Conservation (phyloP, 1,140 invertebrate genomes). For the Cotesia glomerata region DNA sequence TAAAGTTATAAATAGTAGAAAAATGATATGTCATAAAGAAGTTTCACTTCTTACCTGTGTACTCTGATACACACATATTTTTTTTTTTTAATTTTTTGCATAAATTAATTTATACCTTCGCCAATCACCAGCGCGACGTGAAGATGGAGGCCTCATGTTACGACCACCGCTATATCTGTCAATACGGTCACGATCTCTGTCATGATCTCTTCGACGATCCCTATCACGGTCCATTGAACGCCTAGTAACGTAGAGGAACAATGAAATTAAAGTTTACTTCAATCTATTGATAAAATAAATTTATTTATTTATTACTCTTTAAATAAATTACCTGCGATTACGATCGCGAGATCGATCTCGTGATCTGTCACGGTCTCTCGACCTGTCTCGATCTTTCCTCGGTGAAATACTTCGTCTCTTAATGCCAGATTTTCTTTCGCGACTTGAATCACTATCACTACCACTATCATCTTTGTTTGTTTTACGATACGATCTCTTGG, state of each 20-base stretch:
- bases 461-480: conserved; percentile 81
- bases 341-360: conserved; percentile 51
- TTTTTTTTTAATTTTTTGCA: not conserved
- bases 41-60: too few relatives aligned
- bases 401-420: conserved; percentile 54
- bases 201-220: conserved; percentile 59
- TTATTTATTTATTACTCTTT: not conserved
- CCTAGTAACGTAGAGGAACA: conserved; percentile 41
- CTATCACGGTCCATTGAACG: conserved; percentile 55
- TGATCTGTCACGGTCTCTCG: conserved; percentile 53
- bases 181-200: conserved; percentile 56
- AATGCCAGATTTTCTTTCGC: conserved; percentile 53
- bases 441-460: conserved; percentile 64
- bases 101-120: conserved; percentile 49
- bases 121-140: conserved; percentile 58
- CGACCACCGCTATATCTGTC: conserved; percentile 61
- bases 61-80: too few relatives aligned
- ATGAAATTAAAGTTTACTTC: not conserved
- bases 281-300: not conserved
- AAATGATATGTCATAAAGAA: too few relatives aligned
- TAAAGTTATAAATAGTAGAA: too few relatives aligned
- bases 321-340: conserved; percentile 39
- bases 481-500: conserved; percentile 81
- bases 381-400: conserved; percentile 54
- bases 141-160: conserved; percentile 59